Conservation (phyloP, 2,888 invertebrate species). For the Sycophila texana region DNA sequence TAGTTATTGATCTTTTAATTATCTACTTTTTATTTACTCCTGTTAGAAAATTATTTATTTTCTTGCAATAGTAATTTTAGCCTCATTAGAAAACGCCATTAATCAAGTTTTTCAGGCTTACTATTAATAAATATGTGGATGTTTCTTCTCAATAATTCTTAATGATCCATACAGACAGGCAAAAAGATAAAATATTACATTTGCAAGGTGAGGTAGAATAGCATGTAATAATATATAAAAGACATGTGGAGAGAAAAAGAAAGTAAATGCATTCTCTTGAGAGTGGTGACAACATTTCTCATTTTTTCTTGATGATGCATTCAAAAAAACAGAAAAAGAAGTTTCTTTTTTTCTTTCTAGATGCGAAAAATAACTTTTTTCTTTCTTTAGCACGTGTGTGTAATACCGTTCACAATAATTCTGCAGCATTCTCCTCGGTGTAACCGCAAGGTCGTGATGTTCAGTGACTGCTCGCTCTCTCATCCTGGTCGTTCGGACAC, state of each 20-base stretch:
- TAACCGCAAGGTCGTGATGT: neutral
- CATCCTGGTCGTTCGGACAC: conserved; percentile 26
- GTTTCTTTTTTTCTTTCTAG: neutral
- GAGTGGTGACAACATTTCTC: conserved; percentile 7
- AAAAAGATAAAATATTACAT: neutral
- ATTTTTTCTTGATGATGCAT: neutral
- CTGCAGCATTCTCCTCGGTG: neutral
- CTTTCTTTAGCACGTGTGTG: neutral
- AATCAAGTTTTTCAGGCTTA: too few relatives aligned
- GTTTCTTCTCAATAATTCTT: too few relatives aligned
- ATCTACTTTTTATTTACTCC: too few relatives aligned
- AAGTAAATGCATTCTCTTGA: neutral
- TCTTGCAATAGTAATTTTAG: too few relatives aligned
- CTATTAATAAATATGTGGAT: too few relatives aligned
- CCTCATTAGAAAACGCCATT: too few relatives aligned
- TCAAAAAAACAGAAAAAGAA: neutral
- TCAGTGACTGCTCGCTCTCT: neutral
- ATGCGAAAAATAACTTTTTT: conserved; percentile 3
- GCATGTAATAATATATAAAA: neutral
- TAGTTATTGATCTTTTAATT: too few relatives aligned
- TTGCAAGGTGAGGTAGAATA: neutral
- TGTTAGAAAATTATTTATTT: too few relatives aligned
- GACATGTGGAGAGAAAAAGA: neutral
- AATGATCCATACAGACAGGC: too few relatives aligned
- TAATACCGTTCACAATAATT: neutral